These are phyloP conservation scores for Paralichthys olivaceus DNA, from an alignment of 2,113 vertebrate species.

Conservation along the genomic window DNA sequence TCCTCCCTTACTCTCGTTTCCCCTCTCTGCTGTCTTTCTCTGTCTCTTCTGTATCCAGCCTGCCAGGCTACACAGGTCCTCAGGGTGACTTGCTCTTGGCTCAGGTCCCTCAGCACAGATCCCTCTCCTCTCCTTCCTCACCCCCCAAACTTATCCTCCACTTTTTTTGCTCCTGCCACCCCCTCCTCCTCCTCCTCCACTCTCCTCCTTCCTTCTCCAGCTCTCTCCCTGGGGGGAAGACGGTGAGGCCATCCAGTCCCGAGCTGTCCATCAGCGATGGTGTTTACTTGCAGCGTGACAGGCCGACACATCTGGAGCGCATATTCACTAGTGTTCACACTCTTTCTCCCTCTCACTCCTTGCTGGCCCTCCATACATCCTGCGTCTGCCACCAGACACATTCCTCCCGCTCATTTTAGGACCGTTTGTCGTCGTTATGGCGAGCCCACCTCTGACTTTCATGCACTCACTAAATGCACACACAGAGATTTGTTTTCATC, in stretches of 20 bases:
- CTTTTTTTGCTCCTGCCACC: constrained; percentile 27
- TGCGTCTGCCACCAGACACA: constrained; percentile 95
- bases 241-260: constrained; percentile 94
- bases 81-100: constrained; percentile 86
- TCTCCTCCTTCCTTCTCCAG: constrained; percentile 80
- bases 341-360: constrained; percentile 54
- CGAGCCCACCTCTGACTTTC: constrained; percentile 80
- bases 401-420: constrained; percentile 93
- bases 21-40: constrained; percentile 53
- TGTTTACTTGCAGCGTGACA: constrained; percentile 99
- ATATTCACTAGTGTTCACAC: constrained; percentile 90
- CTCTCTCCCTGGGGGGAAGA: constrained; percentile 83
- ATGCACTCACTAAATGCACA: constrained; percentile 22
- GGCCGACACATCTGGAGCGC: constrained; percentile 99
- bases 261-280: constrained; percentile 95
- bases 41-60: constrained; percentile 82
- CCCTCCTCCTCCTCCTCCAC: constrained; percentile 64
- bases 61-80: constrained; percentile 90
- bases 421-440: constrained; percentile 92
- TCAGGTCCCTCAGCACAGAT: constrained; percentile 70
- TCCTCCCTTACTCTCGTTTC: constrained; percentile 59
- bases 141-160: constrained; percentile 68
- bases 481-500: constrained; percentile 67
- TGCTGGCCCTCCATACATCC: constrained; percentile 52
- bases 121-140: constrained; percentile 72